phyloP scores from a whole-genome alignment of 2,113 vertebrate species.

The Etheostoma cragini region DNA sequence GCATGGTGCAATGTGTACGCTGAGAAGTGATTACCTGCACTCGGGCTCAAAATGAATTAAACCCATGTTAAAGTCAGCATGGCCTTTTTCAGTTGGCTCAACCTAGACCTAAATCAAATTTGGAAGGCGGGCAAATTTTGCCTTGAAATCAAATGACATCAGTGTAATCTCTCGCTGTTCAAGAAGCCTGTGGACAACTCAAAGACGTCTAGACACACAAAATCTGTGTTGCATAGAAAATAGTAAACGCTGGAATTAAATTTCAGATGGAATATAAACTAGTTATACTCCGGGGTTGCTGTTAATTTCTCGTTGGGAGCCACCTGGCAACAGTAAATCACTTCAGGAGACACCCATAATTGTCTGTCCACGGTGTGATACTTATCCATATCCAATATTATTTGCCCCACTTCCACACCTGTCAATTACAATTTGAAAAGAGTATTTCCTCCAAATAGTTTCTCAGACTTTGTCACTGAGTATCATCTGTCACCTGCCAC shows the following conservation, averaged over 20 bases:
- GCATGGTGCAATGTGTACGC: neutral
- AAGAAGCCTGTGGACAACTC: conserved; percentile 2
- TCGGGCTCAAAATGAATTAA: conserved; percentile 28
- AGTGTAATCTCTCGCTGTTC: neutral
- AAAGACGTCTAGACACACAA: neutral
- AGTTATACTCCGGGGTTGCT: conserved; percentile 18
- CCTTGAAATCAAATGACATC: conserved; percentile 11
- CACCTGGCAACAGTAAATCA: conserved; percentile 34
- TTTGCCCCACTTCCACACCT: conserved; percentile 42
- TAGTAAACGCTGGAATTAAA: conserved; percentile 1
- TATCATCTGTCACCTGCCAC: conserved; percentile 49
- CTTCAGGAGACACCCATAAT: conserved; percentile 33
- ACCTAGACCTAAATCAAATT: conserved; percentile 27
- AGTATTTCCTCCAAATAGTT: conserved; percentile 45
- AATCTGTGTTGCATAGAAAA: conserved; percentile 9
- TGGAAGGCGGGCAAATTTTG: conserved; percentile 2
- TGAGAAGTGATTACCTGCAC: neutral
- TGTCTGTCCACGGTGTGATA: conserved; percentile 8
- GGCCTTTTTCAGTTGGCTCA: conserved; percentile 26
- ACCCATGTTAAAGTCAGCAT: conserved; percentile 13
- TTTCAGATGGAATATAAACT: conserved; percentile 11
- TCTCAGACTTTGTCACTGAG: conserved; percentile 26
- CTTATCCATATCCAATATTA: conserved; percentile 26
- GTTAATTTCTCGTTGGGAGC: conserved; percentile 30
- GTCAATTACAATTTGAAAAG: conserved; percentile 59